Evolutionary conservation across 2,797 vertebrate species (phyloP).

Genomic region (Leptatherina wallacei): DNA sequence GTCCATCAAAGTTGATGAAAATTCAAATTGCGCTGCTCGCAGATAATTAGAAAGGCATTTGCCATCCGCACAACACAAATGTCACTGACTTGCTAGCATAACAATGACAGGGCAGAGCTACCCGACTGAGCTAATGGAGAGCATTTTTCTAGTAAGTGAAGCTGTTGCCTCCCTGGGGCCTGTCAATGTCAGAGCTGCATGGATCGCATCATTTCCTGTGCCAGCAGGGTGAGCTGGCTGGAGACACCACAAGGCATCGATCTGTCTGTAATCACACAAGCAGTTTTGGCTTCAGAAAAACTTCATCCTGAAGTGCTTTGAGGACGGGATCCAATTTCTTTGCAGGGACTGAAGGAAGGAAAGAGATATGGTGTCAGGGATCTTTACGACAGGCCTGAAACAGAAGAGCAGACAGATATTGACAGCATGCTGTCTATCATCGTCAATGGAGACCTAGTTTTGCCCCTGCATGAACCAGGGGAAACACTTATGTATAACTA

Average conservation of each 20-base stretch:
- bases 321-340: slow-evolving; percentile 79
- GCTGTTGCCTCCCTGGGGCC: slow-evolving; percentile 77
- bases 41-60: slow-evolving; percentile 79
- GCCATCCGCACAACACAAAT: slow-evolving; percentile 75
- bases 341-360: slow-evolving; percentile 58
- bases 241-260: slow-evolving; percentile 80
- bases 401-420: slow-evolving; percentile 59
- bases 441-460: slow-evolving; percentile 38
- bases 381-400: slow-evolving; percentile 67
- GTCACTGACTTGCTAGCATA: slow-evolving; percentile 76
- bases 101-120: slow-evolving; percentile 74
- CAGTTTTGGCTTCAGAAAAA: slow-evolving; percentile 80
- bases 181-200: slow-evolving; percentile 82
- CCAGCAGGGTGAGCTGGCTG: slow-evolving; percentile 72
- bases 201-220: slow-evolving; percentile 82
- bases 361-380: slow-evolving; percentile 62
- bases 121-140: slow-evolving; percentile 76
- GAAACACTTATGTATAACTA: slow-evolving; percentile 41
- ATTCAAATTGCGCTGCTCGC: slow-evolving; percentile 71
- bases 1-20: slow-evolving; percentile 79
- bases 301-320: slow-evolving; percentile 80
- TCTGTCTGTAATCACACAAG: slow-evolving; percentile 83
- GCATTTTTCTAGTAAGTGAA: slow-evolving; percentile 80
- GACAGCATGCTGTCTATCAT: slow-evolving; percentile 54
- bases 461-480: slow-evolving; percentile 37